Base-by-base conservation (phyloP, 2,888 invertebrate species). In the Onthophagus sagittarius region DNA sequence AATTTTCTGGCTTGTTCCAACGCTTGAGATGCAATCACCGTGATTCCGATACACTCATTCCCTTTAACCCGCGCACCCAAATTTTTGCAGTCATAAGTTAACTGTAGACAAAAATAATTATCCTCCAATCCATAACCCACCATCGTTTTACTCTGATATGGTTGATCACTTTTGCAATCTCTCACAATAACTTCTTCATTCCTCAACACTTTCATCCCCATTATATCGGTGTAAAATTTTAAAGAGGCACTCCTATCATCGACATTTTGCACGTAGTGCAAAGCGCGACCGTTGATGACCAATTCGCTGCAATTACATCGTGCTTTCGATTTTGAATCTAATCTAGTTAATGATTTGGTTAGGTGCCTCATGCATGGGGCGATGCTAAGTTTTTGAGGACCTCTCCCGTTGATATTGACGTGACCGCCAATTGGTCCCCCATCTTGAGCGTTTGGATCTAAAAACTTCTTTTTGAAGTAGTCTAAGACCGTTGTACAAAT, bases 91-190 rank as follows among this genome's bases (percentile, higher is more conserved):
- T 99, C 99, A 85, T 99, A 99, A 11, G 98, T 99, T 67, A 99
- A 88, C 84, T 99, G 99, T 23, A 98, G 89, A 0, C 97, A 98
- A 87, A 99, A 99, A 86, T 99, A 95, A 71, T 90, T 89, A 79
- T 96, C 94, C 86, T 99, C 99, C 0, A 95, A 92, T 0, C 99
- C 99, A 86, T 98, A 99, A 0, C 99, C 99, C 67, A 99, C 90
- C 99, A 99, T 99, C 0, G 99, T 98, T 87, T 99, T 99, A 83
- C 98, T 98, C 99, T 99, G 99, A 79, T 95, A 92, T 80, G 96
- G 97, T 0, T 98, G 98, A 11, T 98, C 99, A 70, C 96, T 90
- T 15, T 99, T 99, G 82, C 97, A 95, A 86, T 99, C 99, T 1
- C 98, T 98, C 85, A 97, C 94, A 76, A 92, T 91, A 85, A 99